Evolutionary conservation across 1,140 invertebrate genomes (phyloP).

Genomic region (Galendromus occidentalis): DNA sequence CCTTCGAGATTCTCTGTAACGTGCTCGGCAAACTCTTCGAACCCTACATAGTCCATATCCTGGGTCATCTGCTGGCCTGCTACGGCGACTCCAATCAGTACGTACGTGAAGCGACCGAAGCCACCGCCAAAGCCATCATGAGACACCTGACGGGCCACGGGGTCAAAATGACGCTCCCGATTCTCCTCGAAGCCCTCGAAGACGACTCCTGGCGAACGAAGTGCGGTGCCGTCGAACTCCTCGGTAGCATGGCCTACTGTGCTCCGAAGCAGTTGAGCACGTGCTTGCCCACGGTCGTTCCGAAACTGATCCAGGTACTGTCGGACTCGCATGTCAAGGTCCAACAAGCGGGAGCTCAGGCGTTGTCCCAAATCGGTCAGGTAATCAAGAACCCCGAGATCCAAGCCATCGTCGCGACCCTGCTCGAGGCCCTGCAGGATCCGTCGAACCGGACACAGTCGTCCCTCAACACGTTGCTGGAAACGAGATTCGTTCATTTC

Average conservation of each 20-base stretch:
- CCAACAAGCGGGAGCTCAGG: slow-evolving; percentile 85
- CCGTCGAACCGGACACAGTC: slow-evolving; percentile 82
- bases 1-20: slow-evolving; percentile 88
- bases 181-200: slow-evolving; percentile 73
- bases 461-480: slow-evolving; percentile 72
- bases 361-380: slow-evolving; percentile 84
- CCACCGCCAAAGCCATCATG: slow-evolving; percentile 88
- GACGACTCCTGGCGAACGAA: slow-evolving; percentile 98
- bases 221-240: slow-evolving; percentile 79
- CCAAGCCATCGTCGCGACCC: slow-evolving; percentile 34
- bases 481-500: slow-evolving; percentile 97
- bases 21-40: slow-evolving; percentile 90
- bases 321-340: slow-evolving; percentile 95
- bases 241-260: slow-evolving; percentile 94
- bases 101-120: slow-evolving; percentile 57
- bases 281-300: slow-evolving; percentile 90
- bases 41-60: slow-evolving; percentile 90
- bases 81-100: slow-evolving; percentile 79
- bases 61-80: slow-evolving; percentile 80
- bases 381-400: slow-evolving; percentile 98
- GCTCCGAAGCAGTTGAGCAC: slow-evolving; percentile 94
- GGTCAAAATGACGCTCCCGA: slow-evolving; percentile 78
- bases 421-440: slow-evolving; percentile 48
- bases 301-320: slow-evolving; percentile 89
- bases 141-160: slow-evolving; percentile 85